Evolutionary conservation across 2,888 invertebrate genomes (phyloP), one percentile per base, ranked within the genome.

Genomic region (Erebia ligea): DNA sequence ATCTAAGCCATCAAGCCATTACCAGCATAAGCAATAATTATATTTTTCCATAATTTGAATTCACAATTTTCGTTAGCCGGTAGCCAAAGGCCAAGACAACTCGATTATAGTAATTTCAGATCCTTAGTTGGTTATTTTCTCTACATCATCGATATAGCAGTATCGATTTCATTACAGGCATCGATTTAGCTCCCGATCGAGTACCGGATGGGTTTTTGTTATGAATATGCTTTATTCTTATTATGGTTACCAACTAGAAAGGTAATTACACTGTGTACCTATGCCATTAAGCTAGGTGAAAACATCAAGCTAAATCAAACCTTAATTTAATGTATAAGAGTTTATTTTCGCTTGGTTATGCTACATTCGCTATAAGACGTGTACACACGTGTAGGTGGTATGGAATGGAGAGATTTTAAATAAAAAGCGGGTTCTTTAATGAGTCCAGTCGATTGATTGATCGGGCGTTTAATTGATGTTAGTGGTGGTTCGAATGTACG

Each of bases 101-200:
- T 80, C 82, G 86, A 90, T 90, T 87, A 89, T 85, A 88, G 89
- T 90, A 88, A 90, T 90, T 86, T 88, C 82, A 77, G 76, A 76
- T 79, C 80, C 81, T 78, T 77, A 79, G 74, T 79, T 82, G 81
- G 84, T 84, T 86, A 89, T 88, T 87, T 86, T 84, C 85, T 81
- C 80, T 82, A 82, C 82, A 83, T 85, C 86, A 84, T 63, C 84
- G 86, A 82, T 71, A 71, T 71, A 68, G 68, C 83, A 83, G 85
- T 89, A 90, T 91, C 90, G 90, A 90, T 90, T 90, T 89, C 89
- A 89, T 90, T 90, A 90, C 81, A 82, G 84, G n/a, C 67, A 67
- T 67, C 81, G 85, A 84, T 85, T 86, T 85, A 87, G 88, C 88
- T 86, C 75, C 71, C 81, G 81, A 83, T 81, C 83, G 79, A 75